Conservation (phyloP, 2,797 vertebrate genomes). For the Enteromius trimaculatus region DNA sequence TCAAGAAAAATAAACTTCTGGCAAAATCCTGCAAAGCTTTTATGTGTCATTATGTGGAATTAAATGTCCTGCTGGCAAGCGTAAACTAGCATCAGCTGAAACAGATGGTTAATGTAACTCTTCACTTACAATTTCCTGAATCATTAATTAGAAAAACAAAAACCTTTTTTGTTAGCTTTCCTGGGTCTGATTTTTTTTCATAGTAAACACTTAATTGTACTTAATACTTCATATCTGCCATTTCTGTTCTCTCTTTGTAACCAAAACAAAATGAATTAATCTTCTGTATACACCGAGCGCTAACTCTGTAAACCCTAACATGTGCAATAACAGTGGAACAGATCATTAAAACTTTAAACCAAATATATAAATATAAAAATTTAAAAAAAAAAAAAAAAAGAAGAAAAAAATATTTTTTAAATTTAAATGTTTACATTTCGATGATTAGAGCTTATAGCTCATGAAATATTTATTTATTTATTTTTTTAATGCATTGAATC, state of each 20-base stretch:
- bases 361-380: background rate
- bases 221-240: background rate
- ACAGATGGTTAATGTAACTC: conserved; percentile 39
- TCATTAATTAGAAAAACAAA: conserved; percentile 35
- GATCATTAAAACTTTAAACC: background rate
- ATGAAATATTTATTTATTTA: no score
- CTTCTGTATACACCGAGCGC: background rate
- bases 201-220: background rate
- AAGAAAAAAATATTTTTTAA: no score
- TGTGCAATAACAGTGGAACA: background rate
- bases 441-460: no score
- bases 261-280: background rate
- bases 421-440: no score
- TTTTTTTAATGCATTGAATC: no score
- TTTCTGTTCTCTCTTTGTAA: background rate
- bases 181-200: background rate
- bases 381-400: background rate
- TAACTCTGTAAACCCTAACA: background rate
- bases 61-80: conserved; percentile 22
- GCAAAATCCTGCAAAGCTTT: conserved; percentile 24
- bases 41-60: conserved; percentile 35
- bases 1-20: conserved; percentile 27
- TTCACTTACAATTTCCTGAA: conserved; percentile 50
- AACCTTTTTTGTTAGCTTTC: background rate
- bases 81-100: conserved; percentile 5